Conservation (phyloP, 2,113 vertebrate genomes). For the Actenoides hombroni region DNA sequence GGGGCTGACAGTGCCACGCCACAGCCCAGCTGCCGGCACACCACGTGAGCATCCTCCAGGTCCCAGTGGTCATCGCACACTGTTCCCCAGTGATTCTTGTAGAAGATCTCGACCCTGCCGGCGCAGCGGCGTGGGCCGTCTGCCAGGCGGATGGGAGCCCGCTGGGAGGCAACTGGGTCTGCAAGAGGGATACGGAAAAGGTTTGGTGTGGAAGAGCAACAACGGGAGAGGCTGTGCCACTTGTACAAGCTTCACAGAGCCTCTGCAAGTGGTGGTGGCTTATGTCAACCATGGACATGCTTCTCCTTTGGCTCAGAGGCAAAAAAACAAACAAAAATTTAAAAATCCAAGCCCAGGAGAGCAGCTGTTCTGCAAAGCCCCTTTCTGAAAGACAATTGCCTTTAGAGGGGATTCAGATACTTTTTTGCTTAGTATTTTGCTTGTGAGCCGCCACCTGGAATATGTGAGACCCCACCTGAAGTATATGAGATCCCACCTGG, state of each 20-base stretch:
- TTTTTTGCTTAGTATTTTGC: background rate
- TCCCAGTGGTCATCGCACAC: slow-evolving; percentile 6
- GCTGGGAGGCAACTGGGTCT: background rate
- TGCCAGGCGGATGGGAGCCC: background rate
- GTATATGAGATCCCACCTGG: too few relatives aligned
- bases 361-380: background rate
- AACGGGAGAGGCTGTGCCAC: rapidly evolving
- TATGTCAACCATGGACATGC: rapidly evolving
- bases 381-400: background rate
- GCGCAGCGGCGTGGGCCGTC: background rate
- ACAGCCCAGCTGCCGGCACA: slow-evolving; percentile 84
- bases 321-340: background rate
- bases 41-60: slow-evolving; percentile 60
- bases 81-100: slow-evolving; percentile 18
- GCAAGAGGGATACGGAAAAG: background rate
- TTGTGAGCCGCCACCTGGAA: background rate
- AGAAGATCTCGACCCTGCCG: slow-evolving; percentile 18
- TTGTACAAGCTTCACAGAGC: rapidly evolving
- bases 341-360: background rate
- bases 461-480: too few relatives aligned
- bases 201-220: background rate
- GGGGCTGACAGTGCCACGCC: slow-evolving; percentile 37
- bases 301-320: background rate
- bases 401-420: background rate
- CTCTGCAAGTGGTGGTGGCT: background rate